phyloP scores from a whole-genome alignment of 2,113 vertebrate species.

The Sander lucioperca region DNA sequence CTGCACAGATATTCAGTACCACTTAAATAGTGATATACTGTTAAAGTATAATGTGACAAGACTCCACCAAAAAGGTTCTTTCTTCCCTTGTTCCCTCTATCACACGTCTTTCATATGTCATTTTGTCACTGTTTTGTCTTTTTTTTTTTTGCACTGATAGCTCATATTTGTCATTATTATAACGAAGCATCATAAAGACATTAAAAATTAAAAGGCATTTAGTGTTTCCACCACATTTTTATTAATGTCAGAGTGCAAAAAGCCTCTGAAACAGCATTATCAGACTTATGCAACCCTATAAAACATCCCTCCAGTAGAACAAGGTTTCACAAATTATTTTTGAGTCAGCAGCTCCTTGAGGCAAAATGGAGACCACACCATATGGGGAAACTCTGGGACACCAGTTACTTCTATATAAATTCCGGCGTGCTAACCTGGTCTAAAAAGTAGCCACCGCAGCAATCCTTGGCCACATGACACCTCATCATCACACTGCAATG shows the following conservation, averaged over 20 bases:
- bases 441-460: conserved; percentile 18
- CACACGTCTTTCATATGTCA: background rate
- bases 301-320: background rate
- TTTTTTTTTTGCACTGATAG: background rate
- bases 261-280: background rate
- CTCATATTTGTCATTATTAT: background rate
- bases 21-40: background rate
- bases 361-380: background rate
- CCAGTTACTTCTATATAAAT: background rate
- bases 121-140: background rate
- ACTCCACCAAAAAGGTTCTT: background rate
- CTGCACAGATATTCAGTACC: background rate
- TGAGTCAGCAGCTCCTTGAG: conserved; percentile 21
- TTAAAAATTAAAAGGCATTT: background rate
- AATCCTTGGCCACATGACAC: background rate
- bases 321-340: background rate
- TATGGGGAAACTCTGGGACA: background rate
- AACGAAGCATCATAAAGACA: background rate
- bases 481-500: conserved; percentile 32
- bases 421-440: conserved; percentile 1
- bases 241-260: background rate
- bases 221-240: background rate
- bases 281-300: background rate
- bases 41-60: background rate
- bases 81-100: background rate